Conservation (phyloP, 2,113 vertebrate species). For the Zosterops lateralis region DNA sequence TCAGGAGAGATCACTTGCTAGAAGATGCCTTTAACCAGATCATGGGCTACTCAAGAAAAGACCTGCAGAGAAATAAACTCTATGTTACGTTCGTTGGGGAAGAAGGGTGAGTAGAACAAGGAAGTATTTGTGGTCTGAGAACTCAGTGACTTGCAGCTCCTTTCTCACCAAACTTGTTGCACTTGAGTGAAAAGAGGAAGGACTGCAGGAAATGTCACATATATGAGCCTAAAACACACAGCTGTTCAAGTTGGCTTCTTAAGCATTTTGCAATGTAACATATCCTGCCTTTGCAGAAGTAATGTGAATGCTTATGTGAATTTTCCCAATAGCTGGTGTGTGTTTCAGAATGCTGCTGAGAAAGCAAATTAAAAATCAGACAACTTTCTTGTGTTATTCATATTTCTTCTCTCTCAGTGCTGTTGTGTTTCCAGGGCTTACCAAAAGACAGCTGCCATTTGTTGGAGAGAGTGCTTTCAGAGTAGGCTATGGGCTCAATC, state of each 20-base stretch:
- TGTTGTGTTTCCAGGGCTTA: neutral
- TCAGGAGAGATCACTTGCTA: constrained; percentile 94
- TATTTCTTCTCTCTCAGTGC: neutral
- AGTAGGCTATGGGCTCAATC: neutral
- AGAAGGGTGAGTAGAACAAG: constrained; percentile 88
- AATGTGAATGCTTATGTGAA: neutral
- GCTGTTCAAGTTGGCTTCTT: constrained; percentile 31
- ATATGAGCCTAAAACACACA: constrained; percentile 35
- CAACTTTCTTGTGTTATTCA: neutral
- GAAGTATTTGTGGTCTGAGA: constrained; percentile 35
- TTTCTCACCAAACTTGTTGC: constrained; percentile 44
- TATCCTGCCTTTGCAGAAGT: constrained; percentile 17
- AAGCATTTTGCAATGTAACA: neutral
- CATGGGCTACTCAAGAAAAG: constrained; percentile 98
- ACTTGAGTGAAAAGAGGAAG: constrained; percentile 68
- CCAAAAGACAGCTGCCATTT: neutral
- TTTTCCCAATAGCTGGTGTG: neutral
- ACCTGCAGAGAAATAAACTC: constrained; percentile 95
- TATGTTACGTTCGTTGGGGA: constrained; percentile 97
- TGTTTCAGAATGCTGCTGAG: neutral
- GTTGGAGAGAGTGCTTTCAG: neutral
- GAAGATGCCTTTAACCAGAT: constrained; percentile 99
- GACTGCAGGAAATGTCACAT: constrained; percentile 59
- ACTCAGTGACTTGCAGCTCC: constrained; percentile 8
- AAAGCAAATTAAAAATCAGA: neutral